A percentile compares a stretch with the other conserved stretches of the same genome.
Conservation (phyloP, 2,888 invertebrate genomes). For the Miltochrista miniata region DNA sequence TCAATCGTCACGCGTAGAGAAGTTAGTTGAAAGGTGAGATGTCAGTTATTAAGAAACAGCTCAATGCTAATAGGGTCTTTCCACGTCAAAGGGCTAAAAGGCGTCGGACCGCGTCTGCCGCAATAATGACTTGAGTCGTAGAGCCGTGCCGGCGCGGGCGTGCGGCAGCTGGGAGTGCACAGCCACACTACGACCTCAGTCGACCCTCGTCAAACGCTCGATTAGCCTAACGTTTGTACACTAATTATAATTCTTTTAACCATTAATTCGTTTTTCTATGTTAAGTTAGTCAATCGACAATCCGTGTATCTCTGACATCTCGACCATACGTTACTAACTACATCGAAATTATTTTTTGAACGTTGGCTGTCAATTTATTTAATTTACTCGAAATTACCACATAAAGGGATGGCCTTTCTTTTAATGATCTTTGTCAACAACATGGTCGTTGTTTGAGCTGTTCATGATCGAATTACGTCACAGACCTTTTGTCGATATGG, state of each 20-base stretch:
- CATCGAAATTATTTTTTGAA: conserved; percentile 60
- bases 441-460: conserved; percentile 38
- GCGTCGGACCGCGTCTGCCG: conserved; percentile 79
- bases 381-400: too few species aligned
- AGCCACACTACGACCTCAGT: conserved; percentile 57
- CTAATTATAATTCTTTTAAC: conserved; percentile 67
- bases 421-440: conserved; percentile 45
- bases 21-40: conserved; percentile 62
- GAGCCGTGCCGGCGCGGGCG: conserved; percentile 52
- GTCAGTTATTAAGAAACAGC: conserved; percentile 80
- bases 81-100: conserved; percentile 80
- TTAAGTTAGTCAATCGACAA: conserved; percentile 48
- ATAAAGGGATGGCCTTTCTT: conserved; percentile 49
- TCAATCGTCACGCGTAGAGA: conserved; percentile 46
- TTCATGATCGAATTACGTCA: conserved; percentile 28
- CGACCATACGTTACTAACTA: conserved; percentile 51
- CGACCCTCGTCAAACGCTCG: conserved; percentile 81
- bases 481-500: conserved; percentile 24
- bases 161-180: conserved; percentile 47
- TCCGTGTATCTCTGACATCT: conserved; percentile 57
- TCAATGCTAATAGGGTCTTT: conserved; percentile 79
- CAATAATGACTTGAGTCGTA: conserved; percentile 76
- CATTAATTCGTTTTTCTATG: conserved; percentile 55
- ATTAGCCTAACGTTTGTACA: conserved; percentile 74
- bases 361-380: conserved; percentile 52